Conservation (phyloP, 2,888 invertebrate species). For the Darwinula stevensoni region DNA sequence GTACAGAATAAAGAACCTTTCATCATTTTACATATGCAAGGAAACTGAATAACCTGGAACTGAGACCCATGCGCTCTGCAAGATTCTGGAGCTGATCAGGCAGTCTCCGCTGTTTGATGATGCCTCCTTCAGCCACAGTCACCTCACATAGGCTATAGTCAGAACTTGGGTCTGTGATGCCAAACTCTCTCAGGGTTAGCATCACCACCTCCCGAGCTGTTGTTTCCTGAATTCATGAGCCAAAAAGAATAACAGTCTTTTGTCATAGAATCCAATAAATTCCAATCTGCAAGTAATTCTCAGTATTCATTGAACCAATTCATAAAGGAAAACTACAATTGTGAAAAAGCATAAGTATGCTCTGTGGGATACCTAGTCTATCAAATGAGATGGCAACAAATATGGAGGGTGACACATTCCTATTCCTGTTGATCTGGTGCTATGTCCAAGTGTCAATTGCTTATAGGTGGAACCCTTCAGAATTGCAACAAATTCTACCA, state of each 20-base stretch:
- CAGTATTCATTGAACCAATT: background rate
- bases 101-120: constrained; percentile 77
- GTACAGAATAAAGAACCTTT: background rate
- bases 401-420: too few relatives aligned
- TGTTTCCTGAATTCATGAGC: constrained; percentile 21
- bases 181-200: constrained; percentile 83
- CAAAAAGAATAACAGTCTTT: background rate
- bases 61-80: constrained; percentile 65
- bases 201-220: constrained; percentile 56
- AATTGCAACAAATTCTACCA: too few relatives aligned
- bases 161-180: constrained; percentile 74
- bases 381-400: too few relatives aligned
- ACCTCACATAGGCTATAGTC: constrained; percentile 87
- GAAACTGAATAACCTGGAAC: constrained; percentile 21
- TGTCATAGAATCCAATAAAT: background rate
- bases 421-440: too few relatives aligned
- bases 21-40: background rate
- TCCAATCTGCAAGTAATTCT: too few relatives aligned
- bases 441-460: too few relatives aligned
- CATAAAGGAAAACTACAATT: too few relatives aligned
- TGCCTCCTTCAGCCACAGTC: constrained; percentile 75
- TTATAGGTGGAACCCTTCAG: too few relatives aligned
- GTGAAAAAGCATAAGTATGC: too few relatives aligned
- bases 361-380: too few relatives aligned
- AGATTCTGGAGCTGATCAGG: constrained; percentile 84